Base-by-base conservation (phyloP, 2,113 vertebrate species). In the Periophthalmodon schlosseri region DNA sequence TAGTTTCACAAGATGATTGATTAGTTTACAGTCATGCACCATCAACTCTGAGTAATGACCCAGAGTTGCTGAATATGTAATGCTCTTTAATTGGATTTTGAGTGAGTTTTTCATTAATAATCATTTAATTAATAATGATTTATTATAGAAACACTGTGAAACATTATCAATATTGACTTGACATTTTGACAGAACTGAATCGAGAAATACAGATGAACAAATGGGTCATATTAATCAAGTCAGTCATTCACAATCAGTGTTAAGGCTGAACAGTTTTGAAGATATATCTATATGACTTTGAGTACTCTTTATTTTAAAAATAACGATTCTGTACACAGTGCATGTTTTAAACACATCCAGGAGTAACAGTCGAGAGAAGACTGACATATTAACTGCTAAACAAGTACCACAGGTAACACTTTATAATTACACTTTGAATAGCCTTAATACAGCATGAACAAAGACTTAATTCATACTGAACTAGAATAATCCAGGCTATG, bases 51-150 rank as follows among this genome's bases (percentile, higher is more conserved):
- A 81, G 69, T 33, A 68, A 70, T 54, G 12, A 68, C 1, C 44
- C 36, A 60, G 9, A 33, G 61, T 39, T 77, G n/a, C 50, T 63
- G 16, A 75, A 79, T 52, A 33, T n/a, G 73, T 77, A 24, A 73
- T 34, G 49, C 16, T 20, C 12, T 77, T 69, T 64, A 75, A 81
- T 75, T 74, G 33, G 47, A 75, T 80, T 78, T 80, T 65, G 83
- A 78, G 69, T 47, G 57, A 65, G 14, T 75, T 68, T 6, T 76
- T 47, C 80, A 74, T 74, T 6, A 34, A 83, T 76, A 56, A 66
- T 66, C 14, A 66, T 67, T 68, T 52, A 1, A 76, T 74, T 56
- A 72, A 66, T 57, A 64, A 76, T 74, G 39, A 63, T 66, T 46
- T 1, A 78, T 61, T n/a, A 34, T n/a, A 44, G 36, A 4, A 56